Evolutionary conservation across 2,113 vertebrate species (phyloP), one percentile per base, ranked within the genome.

Genomic region (Tragelaphus scriptus): DNA sequence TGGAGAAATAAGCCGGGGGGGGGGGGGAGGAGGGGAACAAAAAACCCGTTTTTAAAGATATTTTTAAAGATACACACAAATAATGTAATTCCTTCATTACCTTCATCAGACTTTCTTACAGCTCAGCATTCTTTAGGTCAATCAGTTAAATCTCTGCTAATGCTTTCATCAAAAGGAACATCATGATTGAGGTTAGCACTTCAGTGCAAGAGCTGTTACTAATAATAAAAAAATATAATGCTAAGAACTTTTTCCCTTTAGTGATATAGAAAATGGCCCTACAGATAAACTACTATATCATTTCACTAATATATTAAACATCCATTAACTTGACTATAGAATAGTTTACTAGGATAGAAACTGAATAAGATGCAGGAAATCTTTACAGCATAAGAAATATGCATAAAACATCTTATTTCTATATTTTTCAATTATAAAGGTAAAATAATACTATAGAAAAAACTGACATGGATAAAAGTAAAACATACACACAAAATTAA

Each of bases 11-110:
- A 86, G 53, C 6, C 14, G 0, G 1, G 30, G 3, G 14, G 30
- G 3, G 14, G 16, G 15, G 61, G 30, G 1, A 49, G 12, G 6
- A 86, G 40, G 15, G 68, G n/a, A 71, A 40, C 68, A 75, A 40
- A n/a, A 81, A 53, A 53, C 3, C 17, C 53, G 4, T 65, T 88
- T 82, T 75, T 44, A 68, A 75, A 65, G 28, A 47, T 53, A 92
- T 28, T 65, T 90, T 91, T 55, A 49, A 94, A 90, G 17, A 88
- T 4, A 89, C 16, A 26, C 21, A 55, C 47, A 81, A 26, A 47
- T 80, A 36, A 68, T 65, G 1, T 14, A 81, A 79, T 97, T 96
- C 7, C 16, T 44, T 97, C 97, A 53, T 93, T 88, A 95, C 61
- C 13, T 32, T 56, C 58, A 90, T 91, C 59, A 95, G 65, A 85